Conservation (phyloP, 2,113 vertebrate genomes). For the Marmota flaviventris region DNA sequence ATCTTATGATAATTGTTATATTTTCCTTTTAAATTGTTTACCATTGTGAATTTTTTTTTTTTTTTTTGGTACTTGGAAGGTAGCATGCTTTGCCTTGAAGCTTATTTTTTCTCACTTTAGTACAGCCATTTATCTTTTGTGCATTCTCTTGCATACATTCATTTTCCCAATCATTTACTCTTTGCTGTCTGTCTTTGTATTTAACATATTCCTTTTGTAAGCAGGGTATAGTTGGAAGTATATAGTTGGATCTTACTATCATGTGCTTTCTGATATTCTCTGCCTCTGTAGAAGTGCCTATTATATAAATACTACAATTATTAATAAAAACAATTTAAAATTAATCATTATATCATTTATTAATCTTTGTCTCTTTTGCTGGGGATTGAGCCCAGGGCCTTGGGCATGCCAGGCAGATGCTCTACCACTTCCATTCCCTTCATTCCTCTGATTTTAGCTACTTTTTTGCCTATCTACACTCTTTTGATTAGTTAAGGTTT, state of each 20-base stretch:
- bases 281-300: not conserved
- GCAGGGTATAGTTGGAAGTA: not conserved
- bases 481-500: not conserved
- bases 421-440: too few relatives aligned
- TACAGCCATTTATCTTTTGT: not conserved
- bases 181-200: not conserved
- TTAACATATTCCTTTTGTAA: not conserved
- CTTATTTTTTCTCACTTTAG: not conserved
- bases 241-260: not conserved
- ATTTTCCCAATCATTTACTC: not conserved
- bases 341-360: not conserved
- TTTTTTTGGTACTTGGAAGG: not conserved
- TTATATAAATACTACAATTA: not conserved
- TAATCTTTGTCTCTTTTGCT: not conserved
- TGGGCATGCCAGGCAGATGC: too few relatives aligned
- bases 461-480: not conserved
- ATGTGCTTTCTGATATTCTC: not conserved
- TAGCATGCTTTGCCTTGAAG: not conserved
- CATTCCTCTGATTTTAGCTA: not conserved
- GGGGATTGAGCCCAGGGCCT: too few relatives aligned
- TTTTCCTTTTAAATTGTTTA: not conserved
- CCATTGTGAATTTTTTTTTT: not conserved
- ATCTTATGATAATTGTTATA: not conserved
- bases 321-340: not conserved
- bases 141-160: not conserved